Evolutionary conservation across 2,888 invertebrate genomes (phyloP).

Genomic region (Pharmacophagus antenor): DNA sequence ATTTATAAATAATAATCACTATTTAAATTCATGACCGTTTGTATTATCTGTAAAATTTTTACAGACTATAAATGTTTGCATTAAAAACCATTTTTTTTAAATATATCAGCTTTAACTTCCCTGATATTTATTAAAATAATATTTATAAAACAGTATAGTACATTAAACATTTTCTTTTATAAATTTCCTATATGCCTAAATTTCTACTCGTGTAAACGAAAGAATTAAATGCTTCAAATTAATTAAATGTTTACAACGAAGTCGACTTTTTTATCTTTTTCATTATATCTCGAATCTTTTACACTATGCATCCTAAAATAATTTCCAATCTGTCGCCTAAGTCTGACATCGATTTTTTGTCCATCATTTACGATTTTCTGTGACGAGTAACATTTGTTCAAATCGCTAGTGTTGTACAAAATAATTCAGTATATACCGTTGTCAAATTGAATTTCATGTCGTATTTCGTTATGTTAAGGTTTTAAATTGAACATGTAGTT

Average conservation of each 20-base stretch:
- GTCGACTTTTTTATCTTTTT: too few relatives aligned
- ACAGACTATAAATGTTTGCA: background rate
- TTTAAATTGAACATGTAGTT: slow-evolving; percentile 36
- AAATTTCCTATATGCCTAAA: too few relatives aligned
- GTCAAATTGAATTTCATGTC: background rate
- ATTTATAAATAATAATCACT: slow-evolving; percentile 3
- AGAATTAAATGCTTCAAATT: too few relatives aligned
- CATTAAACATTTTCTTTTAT: too few relatives aligned
- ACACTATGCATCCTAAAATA: background rate
- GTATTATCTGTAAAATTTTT: background rate
- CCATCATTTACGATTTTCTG: slow-evolving; percentile 50
- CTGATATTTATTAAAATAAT: too few relatives aligned
- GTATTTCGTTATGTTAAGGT: slow-evolving; percentile 33
- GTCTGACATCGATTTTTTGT: slow-evolving; percentile 64
- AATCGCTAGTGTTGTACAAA: slow-evolving; percentile 62
- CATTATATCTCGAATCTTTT: too few relatives aligned
- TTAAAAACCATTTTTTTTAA: too few relatives aligned
- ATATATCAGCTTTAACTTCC: too few relatives aligned
- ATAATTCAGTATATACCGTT: slow-evolving; percentile 31
- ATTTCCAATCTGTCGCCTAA: slow-evolving; percentile 55
- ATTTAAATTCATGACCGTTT: background rate
- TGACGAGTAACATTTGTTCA: slow-evolving; percentile 74
- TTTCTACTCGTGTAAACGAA: too few relatives aligned
- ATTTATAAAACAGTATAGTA: too few relatives aligned
- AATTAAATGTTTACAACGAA: too few relatives aligned